phyloP scores from a whole-genome alignment of 2,888 invertebrate genomes.

The Sphaerophoria rueppellii region DNA sequence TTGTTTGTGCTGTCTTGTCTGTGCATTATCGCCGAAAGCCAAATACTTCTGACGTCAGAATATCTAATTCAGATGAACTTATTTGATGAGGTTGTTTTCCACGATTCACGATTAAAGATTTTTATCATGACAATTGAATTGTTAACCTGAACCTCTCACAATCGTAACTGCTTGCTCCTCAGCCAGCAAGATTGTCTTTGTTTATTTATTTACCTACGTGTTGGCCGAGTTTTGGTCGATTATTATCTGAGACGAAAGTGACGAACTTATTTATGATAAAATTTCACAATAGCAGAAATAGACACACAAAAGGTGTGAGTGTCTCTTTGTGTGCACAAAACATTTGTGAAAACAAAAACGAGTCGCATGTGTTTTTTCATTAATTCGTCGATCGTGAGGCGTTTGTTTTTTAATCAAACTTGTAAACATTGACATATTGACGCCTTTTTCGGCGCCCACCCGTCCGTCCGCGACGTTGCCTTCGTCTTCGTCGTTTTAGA shows the following conservation, averaged over 20 bases:
- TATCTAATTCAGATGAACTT: not conserved
- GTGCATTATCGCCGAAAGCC: not conserved
- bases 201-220: constrained; percentile 2
- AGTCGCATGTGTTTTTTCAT: constrained; percentile 16
- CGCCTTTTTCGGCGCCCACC: not conserved
- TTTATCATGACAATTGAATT: constrained; percentile 22
- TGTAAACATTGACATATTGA: constrained; percentile 26
- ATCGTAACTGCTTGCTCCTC: not conserved
- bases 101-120: not conserved
- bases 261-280: constrained; percentile 13
- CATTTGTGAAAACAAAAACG: constrained; percentile 29
- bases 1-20: not conserved
- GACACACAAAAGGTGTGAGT: not conserved
- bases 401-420: constrained; percentile 2
- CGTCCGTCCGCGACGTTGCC: not conserved
- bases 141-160: not conserved
- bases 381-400: not conserved
- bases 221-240: not conserved
- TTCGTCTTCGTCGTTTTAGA: not conserved
- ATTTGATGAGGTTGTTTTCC: constrained; percentile 45
- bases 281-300: not conserved
- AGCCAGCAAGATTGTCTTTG: constrained; percentile 9
- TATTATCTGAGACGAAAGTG: not conserved
- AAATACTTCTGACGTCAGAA: constrained; percentile 54
- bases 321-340: not conserved